Evolutionary conservation across 2,113 vertebrate species (phyloP).

Genomic region (Pleuronectes platessa): DNA sequence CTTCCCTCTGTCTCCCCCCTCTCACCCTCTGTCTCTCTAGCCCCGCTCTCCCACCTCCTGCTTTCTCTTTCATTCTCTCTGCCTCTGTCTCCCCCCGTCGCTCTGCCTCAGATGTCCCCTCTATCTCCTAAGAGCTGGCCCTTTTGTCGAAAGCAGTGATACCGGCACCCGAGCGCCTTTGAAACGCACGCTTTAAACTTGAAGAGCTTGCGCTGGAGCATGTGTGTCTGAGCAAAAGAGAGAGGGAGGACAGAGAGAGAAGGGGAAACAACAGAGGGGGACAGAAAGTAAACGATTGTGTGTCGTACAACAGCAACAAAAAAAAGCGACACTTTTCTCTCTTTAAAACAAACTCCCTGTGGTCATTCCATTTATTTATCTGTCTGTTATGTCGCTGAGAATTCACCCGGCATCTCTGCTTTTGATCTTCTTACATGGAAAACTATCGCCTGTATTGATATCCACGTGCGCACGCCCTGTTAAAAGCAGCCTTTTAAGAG

Average conservation of each 20-base stretch:
- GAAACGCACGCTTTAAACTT: slow-evolving; percentile 78
- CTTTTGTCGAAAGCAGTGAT: slow-evolving; percentile 75
- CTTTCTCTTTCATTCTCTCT: slow-evolving; percentile 69
- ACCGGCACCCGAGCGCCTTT: slow-evolving; percentile 69
- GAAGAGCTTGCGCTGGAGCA: slow-evolving; percentile 66
- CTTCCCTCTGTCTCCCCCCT: slow-evolving; percentile 52
- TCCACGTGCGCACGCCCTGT: slow-evolving; percentile 64
- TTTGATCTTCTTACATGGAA: slow-evolving; percentile 78
- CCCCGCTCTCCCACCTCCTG: slow-evolving; percentile 54
- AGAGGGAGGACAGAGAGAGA: slow-evolving; percentile 31
- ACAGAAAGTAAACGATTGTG: slow-evolving; percentile 43
- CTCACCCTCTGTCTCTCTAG: slow-evolving; percentile 62
- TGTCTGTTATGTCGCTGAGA: slow-evolving; percentile 58
- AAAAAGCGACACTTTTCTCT: slow-evolving; percentile 59
- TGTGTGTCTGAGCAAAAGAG: slow-evolving; percentile 72
- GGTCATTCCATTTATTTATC: slow-evolving; percentile 73
- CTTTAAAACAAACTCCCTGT: slow-evolving; percentile 65
- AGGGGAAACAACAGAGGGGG: neutral
- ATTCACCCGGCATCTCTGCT: slow-evolving; percentile 49
- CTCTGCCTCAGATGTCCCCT: slow-evolving; percentile 74
- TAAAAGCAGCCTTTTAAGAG: slow-evolving; percentile 81
- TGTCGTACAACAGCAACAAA: slow-evolving; percentile 68
- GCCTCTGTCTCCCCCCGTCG: slow-evolving; percentile 55
- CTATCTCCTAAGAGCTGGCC: slow-evolving; percentile 72
- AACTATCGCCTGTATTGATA: slow-evolving; percentile 78